Evolutionary conservation across 2,797 vertebrate genomes (phyloP).

Genomic region (Macropodus opercularis): DNA sequence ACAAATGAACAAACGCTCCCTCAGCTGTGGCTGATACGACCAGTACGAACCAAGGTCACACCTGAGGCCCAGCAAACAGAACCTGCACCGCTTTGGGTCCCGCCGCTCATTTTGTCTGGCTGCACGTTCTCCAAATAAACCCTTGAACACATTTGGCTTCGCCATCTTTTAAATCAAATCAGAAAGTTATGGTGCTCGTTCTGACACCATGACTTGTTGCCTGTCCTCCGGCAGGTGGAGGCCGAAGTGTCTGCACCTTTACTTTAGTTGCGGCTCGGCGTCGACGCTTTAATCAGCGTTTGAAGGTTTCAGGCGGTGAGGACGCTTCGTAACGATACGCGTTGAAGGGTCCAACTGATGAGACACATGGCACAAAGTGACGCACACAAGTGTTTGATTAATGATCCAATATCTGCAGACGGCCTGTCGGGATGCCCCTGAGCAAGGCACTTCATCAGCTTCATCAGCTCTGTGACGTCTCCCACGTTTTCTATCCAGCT

Average conservation of each 20-base stretch:
- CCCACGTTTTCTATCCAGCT: too few relatives aligned
- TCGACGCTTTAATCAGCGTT: too few relatives aligned
- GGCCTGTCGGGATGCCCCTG: slow-evolving; percentile 12
- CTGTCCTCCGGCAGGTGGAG: too few relatives aligned
- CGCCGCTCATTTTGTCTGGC: slow-evolving; percentile 48
- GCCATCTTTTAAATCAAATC: slow-evolving; percentile 33
- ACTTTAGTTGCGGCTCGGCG: too few relatives aligned
- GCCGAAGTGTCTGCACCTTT: too few relatives aligned
- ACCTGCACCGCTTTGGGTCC: slow-evolving; percentile 5
- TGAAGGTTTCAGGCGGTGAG: slow-evolving; percentile 5
- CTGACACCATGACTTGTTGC: background rate
- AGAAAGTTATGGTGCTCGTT: slow-evolving; percentile 3
- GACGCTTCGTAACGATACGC: slow-evolving; percentile 16
- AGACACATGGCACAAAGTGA: slow-evolving; percentile 5
- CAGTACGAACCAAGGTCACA: too few relatives aligned
- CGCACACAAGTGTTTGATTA: slow-evolving; percentile 33
- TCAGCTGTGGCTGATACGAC: too few relatives aligned
- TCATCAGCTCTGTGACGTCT: slow-evolving; percentile 1
- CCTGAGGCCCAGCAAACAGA: too few relatives aligned
- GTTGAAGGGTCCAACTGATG: slow-evolving; percentile 20
- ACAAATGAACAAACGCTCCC: too few relatives aligned
- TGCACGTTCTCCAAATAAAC: slow-evolving; percentile 20
- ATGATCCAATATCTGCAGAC: slow-evolving; percentile 23
- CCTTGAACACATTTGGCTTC: background rate
- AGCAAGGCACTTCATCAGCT: slow-evolving; percentile 55